phyloP scores from a whole-genome alignment of 2,113 vertebrate genomes.

The Tragelaphus scriptus region DNA sequence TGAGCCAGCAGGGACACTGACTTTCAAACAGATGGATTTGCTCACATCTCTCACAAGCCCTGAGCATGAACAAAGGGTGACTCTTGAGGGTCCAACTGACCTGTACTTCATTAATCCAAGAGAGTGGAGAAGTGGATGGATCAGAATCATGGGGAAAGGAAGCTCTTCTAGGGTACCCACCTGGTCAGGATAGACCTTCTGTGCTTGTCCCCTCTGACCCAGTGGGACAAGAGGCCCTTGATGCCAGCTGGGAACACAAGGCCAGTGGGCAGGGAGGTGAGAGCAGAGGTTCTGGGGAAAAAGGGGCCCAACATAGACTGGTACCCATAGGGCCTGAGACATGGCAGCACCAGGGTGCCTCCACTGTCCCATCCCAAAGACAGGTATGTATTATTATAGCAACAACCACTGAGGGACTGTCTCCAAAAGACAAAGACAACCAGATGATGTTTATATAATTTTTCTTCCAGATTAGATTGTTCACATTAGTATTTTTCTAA shows the following conservation, averaged over 20 bases:
- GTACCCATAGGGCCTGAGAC: neutral
- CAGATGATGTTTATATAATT: neutral
- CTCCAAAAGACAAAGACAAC: neutral
- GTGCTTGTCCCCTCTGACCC: neutral
- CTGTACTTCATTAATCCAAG: neutral
- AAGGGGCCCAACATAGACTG: rapidly evolving
- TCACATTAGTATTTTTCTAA: neutral
- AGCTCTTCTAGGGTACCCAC: neutral
- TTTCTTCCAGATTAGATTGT: neutral
- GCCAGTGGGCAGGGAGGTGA: neutral
- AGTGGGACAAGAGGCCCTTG: neutral
- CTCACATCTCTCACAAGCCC: slow-evolving; percentile 79
- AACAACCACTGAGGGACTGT: neutral
- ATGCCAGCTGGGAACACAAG: neutral
- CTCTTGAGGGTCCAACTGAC: neutral
- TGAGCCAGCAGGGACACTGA: slow-evolving; percentile 45
- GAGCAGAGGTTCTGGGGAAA: neutral
- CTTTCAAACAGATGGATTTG: slow-evolving; percentile 64
- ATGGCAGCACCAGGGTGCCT: neutral
- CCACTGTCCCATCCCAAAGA: neutral
- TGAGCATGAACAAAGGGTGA: neutral
- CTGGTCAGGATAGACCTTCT: neutral
- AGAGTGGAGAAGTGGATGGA: neutral
- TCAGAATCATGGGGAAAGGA: neutral
- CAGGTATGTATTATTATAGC: neutral